phyloP scores from a whole-genome alignment of 2,113 vertebrate species.

The Forbesichthys papilliferus region DNA sequence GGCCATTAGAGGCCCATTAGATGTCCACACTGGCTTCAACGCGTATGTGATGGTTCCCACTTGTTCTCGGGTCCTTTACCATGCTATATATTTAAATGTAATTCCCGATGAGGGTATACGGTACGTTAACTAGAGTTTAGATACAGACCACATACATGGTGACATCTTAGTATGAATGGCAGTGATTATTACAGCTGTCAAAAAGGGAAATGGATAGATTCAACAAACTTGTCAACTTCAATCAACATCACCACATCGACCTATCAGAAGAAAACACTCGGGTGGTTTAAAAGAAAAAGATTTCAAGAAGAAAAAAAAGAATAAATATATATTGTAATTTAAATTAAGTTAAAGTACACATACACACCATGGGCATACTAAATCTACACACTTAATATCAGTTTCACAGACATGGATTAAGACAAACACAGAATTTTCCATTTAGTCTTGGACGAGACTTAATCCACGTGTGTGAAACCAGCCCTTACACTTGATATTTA shows the following conservation, averaged over 20 bases:
- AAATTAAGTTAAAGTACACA: background rate
- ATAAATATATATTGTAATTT: background rate
- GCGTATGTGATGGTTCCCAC: too few relatives aligned
- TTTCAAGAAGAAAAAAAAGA: background rate
- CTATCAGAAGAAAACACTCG: background rate
- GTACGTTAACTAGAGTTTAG: too few relatives aligned
- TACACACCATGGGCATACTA: background rate
- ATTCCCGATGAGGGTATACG: too few relatives aligned
- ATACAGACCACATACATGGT: background rate
- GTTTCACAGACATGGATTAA: too few relatives aligned
- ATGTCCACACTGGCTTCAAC: too few relatives aligned
- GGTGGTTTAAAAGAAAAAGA: background rate
- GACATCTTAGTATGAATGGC: background rate
- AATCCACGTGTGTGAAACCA: too few relatives aligned
- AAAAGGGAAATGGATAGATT: slow-evolving; percentile 30
- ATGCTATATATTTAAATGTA: too few relatives aligned
- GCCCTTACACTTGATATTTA: background rate
- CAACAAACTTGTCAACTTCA: slow-evolving; percentile 18
- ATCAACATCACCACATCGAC: background rate
- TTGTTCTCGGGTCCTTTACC: too few relatives aligned
- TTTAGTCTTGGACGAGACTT: too few relatives aligned
- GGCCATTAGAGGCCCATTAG: too few relatives aligned
- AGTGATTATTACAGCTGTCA: slow-evolving; percentile 8
- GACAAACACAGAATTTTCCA: background rate
- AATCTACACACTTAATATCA: too few relatives aligned